Evolutionary conservation across 2,797 vertebrate genomes (phyloP).

Genomic region (Poeciliopsis presidionis): DNA sequence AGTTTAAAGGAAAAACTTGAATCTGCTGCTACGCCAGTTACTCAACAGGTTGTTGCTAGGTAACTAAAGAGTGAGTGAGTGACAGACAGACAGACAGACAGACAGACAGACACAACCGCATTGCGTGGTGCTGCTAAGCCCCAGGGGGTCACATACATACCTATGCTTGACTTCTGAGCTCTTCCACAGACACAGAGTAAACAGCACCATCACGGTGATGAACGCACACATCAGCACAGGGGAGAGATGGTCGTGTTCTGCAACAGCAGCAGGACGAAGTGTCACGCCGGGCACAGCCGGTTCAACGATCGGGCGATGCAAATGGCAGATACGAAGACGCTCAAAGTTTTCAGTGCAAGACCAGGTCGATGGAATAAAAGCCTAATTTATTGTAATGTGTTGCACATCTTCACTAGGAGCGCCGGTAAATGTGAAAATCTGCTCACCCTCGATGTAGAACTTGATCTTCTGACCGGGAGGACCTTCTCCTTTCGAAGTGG

Average conservation of each 20-base stretch:
- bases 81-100: too few species aligned
- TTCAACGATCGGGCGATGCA: background rate
- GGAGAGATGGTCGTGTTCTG: conserved; percentile 52
- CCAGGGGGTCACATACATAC: conserved; percentile 61
- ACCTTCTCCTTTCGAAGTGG: conserved; percentile 84
- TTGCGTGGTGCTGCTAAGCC: background rate
- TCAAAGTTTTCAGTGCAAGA: background rate
- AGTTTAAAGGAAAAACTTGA: too few species aligned
- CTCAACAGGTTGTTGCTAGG: too few species aligned
- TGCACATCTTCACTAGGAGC: background rate
- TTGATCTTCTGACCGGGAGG: conserved; percentile 44
- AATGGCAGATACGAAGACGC: too few species aligned
- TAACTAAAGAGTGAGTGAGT: too few species aligned
- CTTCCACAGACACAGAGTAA: conserved; percentile 74
- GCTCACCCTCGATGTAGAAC: conserved; percentile 64
- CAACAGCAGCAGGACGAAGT: conserved; percentile 27
- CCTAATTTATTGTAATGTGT: background rate
- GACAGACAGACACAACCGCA: background rate
- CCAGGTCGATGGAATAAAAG: background rate
- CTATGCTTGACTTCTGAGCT: conserved; percentile 68
- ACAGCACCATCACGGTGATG: background rate
- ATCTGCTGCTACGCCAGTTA: too few species aligned
- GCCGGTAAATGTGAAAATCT: background rate
- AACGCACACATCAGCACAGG: background rate
- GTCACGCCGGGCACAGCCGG: background rate